A percentile compares a stretch with the other conserved stretches of the same genome.
phyloP scores from a whole-genome alignment of 2,888 invertebrate species.

The Salpingus planirostris region DNA sequence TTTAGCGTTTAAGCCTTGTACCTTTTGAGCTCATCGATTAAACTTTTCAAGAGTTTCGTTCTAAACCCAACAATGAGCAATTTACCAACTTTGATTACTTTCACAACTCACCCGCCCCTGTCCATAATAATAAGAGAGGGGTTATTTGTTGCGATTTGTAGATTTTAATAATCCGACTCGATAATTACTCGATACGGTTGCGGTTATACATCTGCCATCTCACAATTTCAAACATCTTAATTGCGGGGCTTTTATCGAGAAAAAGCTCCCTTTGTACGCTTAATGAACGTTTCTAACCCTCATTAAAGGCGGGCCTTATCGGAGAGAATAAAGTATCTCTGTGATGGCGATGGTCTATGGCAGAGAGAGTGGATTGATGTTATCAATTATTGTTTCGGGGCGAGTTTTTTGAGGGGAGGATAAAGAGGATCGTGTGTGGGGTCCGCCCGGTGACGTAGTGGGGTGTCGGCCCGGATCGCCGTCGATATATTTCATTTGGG shows the following conservation, averaged over 20 bases:
- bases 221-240: conserved; percentile 7
- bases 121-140: conserved; percentile 8
- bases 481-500: conserved; percentile 36
- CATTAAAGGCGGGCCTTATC: background rate
- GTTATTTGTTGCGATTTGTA: conserved; percentile 14
- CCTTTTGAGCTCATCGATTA: conserved; percentile 29
- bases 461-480: conserved; percentile 29
- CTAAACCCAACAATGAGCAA: conserved; percentile 35
- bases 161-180: conserved; percentile 11
- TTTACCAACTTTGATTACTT: conserved; percentile 39
- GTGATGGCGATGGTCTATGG: too few species aligned
- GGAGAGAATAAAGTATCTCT: too few species aligned
- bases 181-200: background rate
- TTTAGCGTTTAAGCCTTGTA: conserved; percentile 24
- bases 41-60: conserved; percentile 31
- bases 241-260: conserved; percentile 2
- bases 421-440: too few species aligned
- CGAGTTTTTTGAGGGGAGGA: too few species aligned
- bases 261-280: too few species aligned
- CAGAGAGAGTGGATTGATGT: background rate
- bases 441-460: conserved; percentile 20
- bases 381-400: background rate
- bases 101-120: conserved; percentile 15
- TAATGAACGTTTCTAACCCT: too few species aligned
- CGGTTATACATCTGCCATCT: background rate